Base-by-base conservation (phyloP, 2,113 vertebrate genomes). In the Ciconia boyciana region DNA sequence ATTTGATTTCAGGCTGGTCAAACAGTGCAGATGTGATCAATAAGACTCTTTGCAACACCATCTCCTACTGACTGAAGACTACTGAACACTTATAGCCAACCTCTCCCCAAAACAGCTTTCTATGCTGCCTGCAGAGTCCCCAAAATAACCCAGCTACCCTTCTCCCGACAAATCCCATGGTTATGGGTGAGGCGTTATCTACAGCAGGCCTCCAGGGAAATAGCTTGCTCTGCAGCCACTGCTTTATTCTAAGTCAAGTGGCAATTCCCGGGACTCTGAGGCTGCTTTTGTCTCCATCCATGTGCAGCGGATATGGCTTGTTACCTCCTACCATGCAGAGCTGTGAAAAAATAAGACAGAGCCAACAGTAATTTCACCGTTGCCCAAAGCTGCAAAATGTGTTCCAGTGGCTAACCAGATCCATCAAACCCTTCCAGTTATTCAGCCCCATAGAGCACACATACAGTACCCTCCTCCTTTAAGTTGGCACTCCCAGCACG, bases 401-500 rank as follows among this genome's bases (percentile, higher is more conserved):
- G 36, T 70, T 62, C 68, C 43, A 7, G 71, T 18, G 69, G 46
- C 51, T 74, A 26, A 44, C 1, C n/a, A 61, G 68, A 57, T 25
- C 68, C 72, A 39, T 12, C 76, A 28, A 46, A 61, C 24, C 49
- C 64, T n/a, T 77, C 52, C 49, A 44, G 48, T 15, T 20, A 13
- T 4, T 36, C 82, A 41, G 34, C 16, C 60, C 57, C 0, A 0
- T 1, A 55, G 11, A 64, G 26, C 26, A 43, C 25, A 11, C 14
- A 0, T 0, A 11, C 16, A 12, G 24, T 14, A 51, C 22, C 29
- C 57, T 28, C 25, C 49, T 74, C 61, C 61, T 61, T 18, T 13
- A 77, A 57, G 2, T 7, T n/a, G 14, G 0, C 9, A 5, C 48
- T 74, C 49, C 68, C 71, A 36, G 70, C n/a, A 52, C 1, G 0